These are phyloP conservation scores for Esox lucius DNA, from an alignment of 2,797 vertebrate genomes.

Conservation along the genomic window DNA sequence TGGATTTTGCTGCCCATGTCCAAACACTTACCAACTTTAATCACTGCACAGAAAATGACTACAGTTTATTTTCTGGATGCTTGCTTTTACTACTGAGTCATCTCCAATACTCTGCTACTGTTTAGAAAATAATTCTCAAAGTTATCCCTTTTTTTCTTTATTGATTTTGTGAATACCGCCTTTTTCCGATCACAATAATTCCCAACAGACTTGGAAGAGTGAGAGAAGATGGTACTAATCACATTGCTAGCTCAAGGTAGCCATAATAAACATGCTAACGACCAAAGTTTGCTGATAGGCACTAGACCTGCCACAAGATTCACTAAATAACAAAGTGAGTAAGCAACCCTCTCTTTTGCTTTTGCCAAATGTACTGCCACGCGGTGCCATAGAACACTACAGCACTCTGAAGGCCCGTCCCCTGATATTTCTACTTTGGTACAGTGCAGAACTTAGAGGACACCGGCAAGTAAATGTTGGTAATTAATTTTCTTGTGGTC, in stretches of 20 bases:
- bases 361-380: too few species aligned
- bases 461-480: conserved; percentile 18
- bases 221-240: too few species aligned
- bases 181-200: too few species aligned
- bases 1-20: conserved; percentile 27
- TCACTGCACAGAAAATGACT: conserved; percentile 31
- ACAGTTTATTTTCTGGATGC: conserved; percentile 38
- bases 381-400: too few species aligned
- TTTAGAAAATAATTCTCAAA: neutral
- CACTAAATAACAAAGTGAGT: too few species aligned
- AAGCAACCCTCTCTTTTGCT: too few species aligned
- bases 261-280: too few species aligned
- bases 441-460: neutral
- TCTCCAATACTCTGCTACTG: conserved; percentile 2
- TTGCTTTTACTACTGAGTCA: conserved; percentile 25
- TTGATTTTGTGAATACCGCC: neutral
- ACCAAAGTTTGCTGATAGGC: too few species aligned
- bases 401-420: neutral
- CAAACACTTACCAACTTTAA: conserved; percentile 36
- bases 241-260: too few species aligned
- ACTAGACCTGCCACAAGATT: too few species aligned
- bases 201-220: too few species aligned
- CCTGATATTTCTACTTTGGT: conserved; percentile 28
- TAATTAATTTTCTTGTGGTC: conserved; percentile 1
- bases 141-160: neutral